Conservation (phyloP, 2,888 invertebrate genomes). For the Drosophila sordidapex region DNA sequence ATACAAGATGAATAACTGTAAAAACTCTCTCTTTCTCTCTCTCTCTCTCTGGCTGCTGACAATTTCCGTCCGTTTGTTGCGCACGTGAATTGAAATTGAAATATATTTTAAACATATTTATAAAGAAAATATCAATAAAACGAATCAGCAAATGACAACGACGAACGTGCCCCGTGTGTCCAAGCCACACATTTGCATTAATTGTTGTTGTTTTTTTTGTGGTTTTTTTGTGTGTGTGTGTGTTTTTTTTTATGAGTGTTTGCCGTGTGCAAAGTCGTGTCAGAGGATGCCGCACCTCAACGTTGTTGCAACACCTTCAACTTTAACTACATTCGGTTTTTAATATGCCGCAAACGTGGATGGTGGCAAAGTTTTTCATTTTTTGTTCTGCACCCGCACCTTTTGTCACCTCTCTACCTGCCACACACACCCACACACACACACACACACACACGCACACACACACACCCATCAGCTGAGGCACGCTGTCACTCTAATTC, state of each 20-base stretch:
- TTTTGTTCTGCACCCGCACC: conserved; percentile 13
- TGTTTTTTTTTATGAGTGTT: neutral
- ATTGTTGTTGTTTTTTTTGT: neutral
- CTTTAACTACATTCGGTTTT: conserved; percentile 43
- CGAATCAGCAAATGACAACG: conserved; percentile 40
- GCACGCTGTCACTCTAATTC: conserved; percentile 49
- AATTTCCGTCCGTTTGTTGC: conserved; percentile 23
- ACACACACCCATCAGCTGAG: neutral
- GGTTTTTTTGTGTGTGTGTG: too few relatives aligned
- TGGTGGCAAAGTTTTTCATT: conserved; percentile 21
- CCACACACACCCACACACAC: too few relatives aligned
- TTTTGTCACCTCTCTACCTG: conserved; percentile 32
- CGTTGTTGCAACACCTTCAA: conserved; percentile 45
- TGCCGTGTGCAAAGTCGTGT: conserved; percentile 7
- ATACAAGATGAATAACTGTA: neutral
- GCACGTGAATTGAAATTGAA: conserved; percentile 43
- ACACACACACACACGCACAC: neutral
- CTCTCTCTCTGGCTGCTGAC: neutral
- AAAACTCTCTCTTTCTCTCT: neutral
- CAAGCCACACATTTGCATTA: conserved; percentile 4
- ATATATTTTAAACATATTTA: neutral
- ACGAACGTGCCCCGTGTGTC: conserved; percentile 31
- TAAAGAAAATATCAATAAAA: conserved; percentile 22
- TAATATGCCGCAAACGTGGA: conserved; percentile 48
- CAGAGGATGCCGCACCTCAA: conserved; percentile 38